Evolutionary conservation across 2,113 vertebrate genomes (phyloP), one percentile per base, ranked within the genome.

Genomic region (Thryonomys swinderianus): DNA sequence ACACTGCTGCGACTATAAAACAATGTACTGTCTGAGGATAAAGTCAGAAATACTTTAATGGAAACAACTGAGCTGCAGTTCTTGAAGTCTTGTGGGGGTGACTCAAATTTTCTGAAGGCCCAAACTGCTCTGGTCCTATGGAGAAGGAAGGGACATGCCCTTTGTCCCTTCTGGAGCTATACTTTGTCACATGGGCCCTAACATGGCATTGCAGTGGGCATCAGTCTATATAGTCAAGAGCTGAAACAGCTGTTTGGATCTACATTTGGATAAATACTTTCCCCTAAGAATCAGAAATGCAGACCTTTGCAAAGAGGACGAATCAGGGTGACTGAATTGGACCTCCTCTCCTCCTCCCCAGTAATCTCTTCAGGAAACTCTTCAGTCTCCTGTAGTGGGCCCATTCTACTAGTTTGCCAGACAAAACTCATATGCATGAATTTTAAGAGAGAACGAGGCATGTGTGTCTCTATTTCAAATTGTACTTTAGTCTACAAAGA

Each of bases 351-450:
- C 53, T 90, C 40, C 18, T 88, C 20, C 51, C 7, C 7, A 66
- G 30, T 9, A 32, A 74, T 6, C 27, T 42, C 13, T 40, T 88
- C 10, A 45, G 48, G 30, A 57, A 74, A 9, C 37, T 37, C 17
- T 34, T 88, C 16, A 64, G 53, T 61, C 45, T 81, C n/a, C 69
- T 84, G 17, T 11, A 78, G 17, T 37, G 40, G 67, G 16, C 17
- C 21, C 9, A 59, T n/a, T 3, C 45, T n/a, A 53, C 25, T 40
- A 48, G 32, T 71, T 87, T 25, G 64, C 57, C 81, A 64, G 66
- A 61, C 59, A 76, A 96, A 91, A 90, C 32, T 84, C 21, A 5
- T 40, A 48, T 84, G 61, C 71, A 25, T 83, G 51, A 67, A 90
- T 83, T 84, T 57, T 42, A 78, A 2, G 34, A 40, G 53, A 93